Evolutionary conservation across 2,797 vertebrate genomes (phyloP).

Genomic region (Phalanger gymnotis): DNA sequence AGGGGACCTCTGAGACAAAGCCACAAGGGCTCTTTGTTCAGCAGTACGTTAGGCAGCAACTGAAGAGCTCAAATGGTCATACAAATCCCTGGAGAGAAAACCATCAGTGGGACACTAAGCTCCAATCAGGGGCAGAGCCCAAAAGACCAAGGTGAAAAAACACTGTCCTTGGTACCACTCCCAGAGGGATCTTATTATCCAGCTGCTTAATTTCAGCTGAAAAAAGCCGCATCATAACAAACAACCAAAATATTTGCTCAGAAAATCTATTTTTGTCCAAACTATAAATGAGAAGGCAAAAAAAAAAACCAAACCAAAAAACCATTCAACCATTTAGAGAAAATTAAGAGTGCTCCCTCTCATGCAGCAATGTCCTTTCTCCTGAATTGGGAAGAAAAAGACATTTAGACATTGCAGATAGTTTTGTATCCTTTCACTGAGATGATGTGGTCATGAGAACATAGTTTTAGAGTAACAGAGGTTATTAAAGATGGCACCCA

Average conservation of each 20-base stretch:
- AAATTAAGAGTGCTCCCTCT: background rate
- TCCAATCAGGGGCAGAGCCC: constrained; percentile 92
- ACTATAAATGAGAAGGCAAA: constrained; percentile 40
- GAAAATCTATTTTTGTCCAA: constrained; percentile 5
- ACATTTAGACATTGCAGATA: background rate
- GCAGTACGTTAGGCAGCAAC: constrained; percentile 83
- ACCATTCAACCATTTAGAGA: background rate
- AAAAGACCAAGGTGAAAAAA: constrained; percentile 88
- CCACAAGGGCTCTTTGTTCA: constrained; percentile 76
- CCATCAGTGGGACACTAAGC: constrained; percentile 92
- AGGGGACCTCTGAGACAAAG: constrained; percentile 73
- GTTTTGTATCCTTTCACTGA: rapidly evolving
- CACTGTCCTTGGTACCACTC: constrained; percentile 77
- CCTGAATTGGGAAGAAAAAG: background rate
- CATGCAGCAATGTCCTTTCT: background rate
- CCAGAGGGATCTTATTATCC: constrained; percentile 86
- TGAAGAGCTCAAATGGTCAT: constrained; percentile 80
- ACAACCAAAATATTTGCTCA: constrained; percentile 50
- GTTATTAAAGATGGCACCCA: rapidly evolving
- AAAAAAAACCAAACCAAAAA: background rate
- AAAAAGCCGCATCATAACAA: constrained; percentile 4
- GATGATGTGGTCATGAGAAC: rapidly evolving
- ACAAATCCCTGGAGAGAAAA: constrained; percentile 82
- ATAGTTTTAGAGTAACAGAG: rapidly evolving
- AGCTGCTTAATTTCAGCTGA: constrained; percentile 77